Base-by-base conservation (phyloP, 2,888 invertebrate genomes). In the Cryptocephalus primarius region DNA sequence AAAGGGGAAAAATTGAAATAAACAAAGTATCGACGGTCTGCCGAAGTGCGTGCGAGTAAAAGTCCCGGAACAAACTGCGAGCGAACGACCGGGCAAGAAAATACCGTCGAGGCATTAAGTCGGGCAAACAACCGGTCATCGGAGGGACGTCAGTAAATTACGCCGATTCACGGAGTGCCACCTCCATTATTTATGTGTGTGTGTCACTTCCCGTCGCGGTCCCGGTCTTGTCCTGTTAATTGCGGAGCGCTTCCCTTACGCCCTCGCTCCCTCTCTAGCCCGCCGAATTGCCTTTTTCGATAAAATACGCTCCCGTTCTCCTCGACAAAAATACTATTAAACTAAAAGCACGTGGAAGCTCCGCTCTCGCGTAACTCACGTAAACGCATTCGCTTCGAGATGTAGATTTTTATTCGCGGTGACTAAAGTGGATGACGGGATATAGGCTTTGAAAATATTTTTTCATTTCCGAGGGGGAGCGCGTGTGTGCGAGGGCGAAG, bases 331-430 rank as follows among this genome's bases (percentile, higher is more conserved):
- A 34, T 40, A 40, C 39, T 40, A 40, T 45, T 40, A 39, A 12
- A 33, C 40, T 45, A 40, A 45, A 45, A 45, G 45, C 45, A 33
- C 12, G 45, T 40, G 39, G 39, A 40, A 45, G 40, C 39, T 32
- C 43, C 22, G 22, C 22, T 22, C 22, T 6, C n/a, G n/a, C n/a
- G n/a, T n/a, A n/a, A 13, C 31, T 8, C 43, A 38, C 38, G 43
- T 34, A 36, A 34, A 43, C 36, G 39, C 22, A 12, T 43, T 43
- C 32, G 42, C 22, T 22, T 22, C 22, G 22, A 22, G 22, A 22
- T 22, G 22, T 22, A 22, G 22, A 22, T 22, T 22, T 22, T 22
- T 22, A 22, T 22, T 22, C 22, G 22, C 22, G 22, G 22, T 22
- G 22, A 22, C 22, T 22, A 22, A 22, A 22, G 22, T 22, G 22